Evolutionary conservation across 1,140 invertebrate species (phyloP).

Genomic region (Psilanteris sp.): DNA sequence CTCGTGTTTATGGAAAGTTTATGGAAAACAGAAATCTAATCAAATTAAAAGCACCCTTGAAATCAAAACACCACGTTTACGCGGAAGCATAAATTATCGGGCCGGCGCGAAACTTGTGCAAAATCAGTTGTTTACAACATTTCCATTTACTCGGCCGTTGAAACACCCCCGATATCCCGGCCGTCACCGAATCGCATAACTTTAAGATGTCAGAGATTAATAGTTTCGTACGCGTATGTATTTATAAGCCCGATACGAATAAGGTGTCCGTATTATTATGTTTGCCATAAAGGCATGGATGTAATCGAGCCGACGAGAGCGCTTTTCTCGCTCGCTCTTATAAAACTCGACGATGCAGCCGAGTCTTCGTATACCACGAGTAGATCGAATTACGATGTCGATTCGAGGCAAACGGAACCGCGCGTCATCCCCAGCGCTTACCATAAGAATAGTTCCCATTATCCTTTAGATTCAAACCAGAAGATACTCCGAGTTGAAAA

Average conservation of each 20-base stretch:
- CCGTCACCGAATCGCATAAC: slow-evolving; percentile 9
- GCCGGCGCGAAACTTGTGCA: too few species aligned
- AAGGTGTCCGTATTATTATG: slow-evolving; percentile 60
- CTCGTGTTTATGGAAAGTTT: too few species aligned
- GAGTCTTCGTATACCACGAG: slow-evolving; percentile 29
- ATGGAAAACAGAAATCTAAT: too few species aligned
- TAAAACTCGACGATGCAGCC: slow-evolving; percentile 14
- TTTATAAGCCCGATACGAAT: slow-evolving; percentile 44
- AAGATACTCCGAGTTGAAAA: slow-evolving; percentile 77
- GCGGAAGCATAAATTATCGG: too few species aligned
- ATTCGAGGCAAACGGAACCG: slow-evolving; percentile 63
- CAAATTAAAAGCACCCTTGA: too few species aligned
- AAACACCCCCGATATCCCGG: too few species aligned
- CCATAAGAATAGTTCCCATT: slow-evolving; percentile 78
- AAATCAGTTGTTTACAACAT: too few species aligned
- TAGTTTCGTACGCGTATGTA: slow-evolving; percentile 19
- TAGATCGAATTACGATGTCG: slow-evolving; percentile 65
- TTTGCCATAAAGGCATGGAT: slow-evolving; percentile 43
- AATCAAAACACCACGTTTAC: too few species aligned
- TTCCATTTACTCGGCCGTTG: too few species aligned
- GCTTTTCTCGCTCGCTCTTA: slow-evolving; percentile 28
- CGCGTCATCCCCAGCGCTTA: slow-evolving; percentile 67
- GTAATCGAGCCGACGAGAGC: slow-evolving; percentile 57
- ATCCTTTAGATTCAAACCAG: slow-evolving; percentile 75
- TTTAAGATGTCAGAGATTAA: slow-evolving; percentile 37